A percentile compares a stretch with the other conserved stretches of the same genome.
Evolutionary conservation across 1,140 invertebrate genomes (phyloP).

Genomic region (Bombyx mori): ASM3026992v2 NC_085124.1:5313001-5313500

Average conservation of each 20-base stretch:
- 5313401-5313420: slow-evolving; percentile 36
- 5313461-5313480: too few species aligned
- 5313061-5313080: too few species aligned
- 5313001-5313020: too few species aligned
- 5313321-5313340: slow-evolving; percentile 46
- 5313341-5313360: slow-evolving; percentile 36
- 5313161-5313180: slow-evolving; percentile 36
- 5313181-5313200: slow-evolving; percentile 48
- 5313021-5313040: too few species aligned
- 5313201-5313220: slow-evolving; percentile 57
- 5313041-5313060: too few species aligned
- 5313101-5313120: slow-evolving; percentile 15
- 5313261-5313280: slow-evolving; percentile 42
- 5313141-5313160: slow-evolving; percentile 56
- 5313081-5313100: neutral
- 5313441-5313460: too few species aligned
- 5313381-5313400: slow-evolving; percentile 40
- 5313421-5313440: slow-evolving; percentile 42
- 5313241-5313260: slow-evolving; percentile 66
- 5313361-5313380: slow-evolving; percentile 56
- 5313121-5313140: slow-evolving; percentile 28
- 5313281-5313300: slow-evolving; percentile 64
- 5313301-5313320: slow-evolving; percentile 49
- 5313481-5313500: too few species aligned
- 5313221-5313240: slow-evolving; percentile 55